phyloP scores from a whole-genome alignment of 2,113 vertebrate species.

The Phyllostomus discolor region DNA sequence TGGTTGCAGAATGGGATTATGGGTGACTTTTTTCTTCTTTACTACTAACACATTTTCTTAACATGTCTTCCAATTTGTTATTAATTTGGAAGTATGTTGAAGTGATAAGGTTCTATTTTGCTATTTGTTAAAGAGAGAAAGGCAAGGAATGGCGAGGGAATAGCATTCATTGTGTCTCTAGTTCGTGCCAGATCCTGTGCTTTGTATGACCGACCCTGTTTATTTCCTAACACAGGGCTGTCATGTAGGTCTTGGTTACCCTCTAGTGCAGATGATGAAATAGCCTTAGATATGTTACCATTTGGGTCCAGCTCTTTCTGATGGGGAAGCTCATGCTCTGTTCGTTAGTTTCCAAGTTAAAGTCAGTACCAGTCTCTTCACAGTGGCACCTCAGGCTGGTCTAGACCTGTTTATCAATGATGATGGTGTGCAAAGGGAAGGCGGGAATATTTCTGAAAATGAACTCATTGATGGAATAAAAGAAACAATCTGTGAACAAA shows the following conservation, averaged over 20 bases:
- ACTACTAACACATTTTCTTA: neutral
- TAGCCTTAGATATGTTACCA: too few relatives aligned
- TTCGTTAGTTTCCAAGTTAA: neutral
- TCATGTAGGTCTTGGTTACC: neutral
- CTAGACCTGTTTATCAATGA: neutral
- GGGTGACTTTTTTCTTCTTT: neutral
- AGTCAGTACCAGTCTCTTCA: neutral
- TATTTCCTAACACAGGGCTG: neutral
- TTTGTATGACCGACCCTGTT: neutral
- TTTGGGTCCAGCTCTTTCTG: neutral
- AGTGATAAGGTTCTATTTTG: neutral
- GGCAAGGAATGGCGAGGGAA: neutral
- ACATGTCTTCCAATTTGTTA: neutral
- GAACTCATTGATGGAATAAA: neutral
- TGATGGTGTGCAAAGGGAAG: neutral
- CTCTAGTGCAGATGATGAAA: neutral
- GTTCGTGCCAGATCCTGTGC: neutral
- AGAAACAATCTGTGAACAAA: neutral
- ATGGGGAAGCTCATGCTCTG: neutral
- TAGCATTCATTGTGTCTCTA: neutral
- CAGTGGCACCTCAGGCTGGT: neutral
- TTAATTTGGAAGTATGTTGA: constrained; percentile 5
- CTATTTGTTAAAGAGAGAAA: neutral
- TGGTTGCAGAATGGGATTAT: neutral
- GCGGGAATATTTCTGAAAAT: neutral